Conservation (phyloP, 92 coral and sea anemone species). For the Bergia puertoricense region DNA sequence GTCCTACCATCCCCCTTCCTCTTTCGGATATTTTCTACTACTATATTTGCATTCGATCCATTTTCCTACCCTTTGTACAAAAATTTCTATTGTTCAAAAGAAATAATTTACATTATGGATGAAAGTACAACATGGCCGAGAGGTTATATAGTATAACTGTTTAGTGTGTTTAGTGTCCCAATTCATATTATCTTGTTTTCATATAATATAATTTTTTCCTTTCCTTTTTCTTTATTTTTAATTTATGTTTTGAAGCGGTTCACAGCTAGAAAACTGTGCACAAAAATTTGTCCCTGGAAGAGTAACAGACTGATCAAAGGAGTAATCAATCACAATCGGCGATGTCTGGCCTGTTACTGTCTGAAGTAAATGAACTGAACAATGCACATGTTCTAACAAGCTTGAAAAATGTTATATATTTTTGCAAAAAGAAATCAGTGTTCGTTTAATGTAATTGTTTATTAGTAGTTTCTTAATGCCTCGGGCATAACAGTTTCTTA, state of each 20-base stretch:
- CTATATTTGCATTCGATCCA: too few relatives aligned
- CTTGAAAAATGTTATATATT: too few relatives aligned
- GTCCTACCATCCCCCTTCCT: too few relatives aligned
- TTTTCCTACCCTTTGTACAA: too few relatives aligned
- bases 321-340: neutral
- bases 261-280: too few relatives aligned
- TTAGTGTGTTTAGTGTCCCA: too few relatives aligned
- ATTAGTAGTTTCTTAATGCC: neutral
- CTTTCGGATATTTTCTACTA: too few relatives aligned
- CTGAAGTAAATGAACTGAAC: neutral
- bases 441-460: neutral
- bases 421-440: neutral
- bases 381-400: neutral
- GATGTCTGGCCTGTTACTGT: neutral
- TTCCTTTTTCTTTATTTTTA: too few relatives aligned
- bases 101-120: slow-evolving; percentile 10
- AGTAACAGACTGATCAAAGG: neutral
- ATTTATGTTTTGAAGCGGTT: too few relatives aligned
- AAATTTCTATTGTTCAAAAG: slow-evolving; percentile 9
- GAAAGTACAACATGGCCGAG: slow-evolving; percentile 4
- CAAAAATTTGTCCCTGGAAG: neutral
- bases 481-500: neutral
- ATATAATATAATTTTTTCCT: too few relatives aligned
- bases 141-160: neutral
- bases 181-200: too few relatives aligned